Base-by-base conservation (phyloP, 2,888 invertebrate genomes). In the Leptinotarsa rubiginosa region DNA sequence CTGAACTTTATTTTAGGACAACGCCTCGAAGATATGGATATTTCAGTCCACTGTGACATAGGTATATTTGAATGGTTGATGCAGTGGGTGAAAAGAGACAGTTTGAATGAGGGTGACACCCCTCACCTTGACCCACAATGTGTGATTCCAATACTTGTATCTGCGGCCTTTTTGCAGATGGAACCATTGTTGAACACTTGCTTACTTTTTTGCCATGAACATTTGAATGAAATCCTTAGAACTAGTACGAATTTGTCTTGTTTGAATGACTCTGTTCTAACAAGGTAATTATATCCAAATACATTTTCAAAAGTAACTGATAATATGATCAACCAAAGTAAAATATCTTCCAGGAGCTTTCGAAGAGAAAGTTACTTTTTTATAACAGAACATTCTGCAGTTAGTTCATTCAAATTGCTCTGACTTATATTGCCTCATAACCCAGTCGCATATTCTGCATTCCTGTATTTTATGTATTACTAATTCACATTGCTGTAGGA, bases 41-140 rank as follows among this genome's bases (percentile, higher is more conserved):
- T 98, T 80, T 97, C 97, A 0, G 98, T 98, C 0, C 98, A 98
- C 86, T 98, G 98, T 86, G 98, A 98, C 88, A 94, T 98, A 73
- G 92, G 95, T 86, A 97, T 98, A 77, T 98, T 98, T 87, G 97
- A 97, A 83, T 98, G 97, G 97, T 89, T 98, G 70, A 97, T 98
- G 95, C 92, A 93, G 79, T 98, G 97, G 96, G 95, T 97, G n/a
- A 96, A 97, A 87, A 91, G 92, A 47, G 94, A 94, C 81, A 88
- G 90, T 0, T 89, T 91, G 2, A 88, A 91, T 75, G 91, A 92
- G 74, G 92, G 91, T 0, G 92, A 92, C 79, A 92, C 92, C 90
- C 95, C 95, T 0, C 87, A 89, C 59, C 87, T 95, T 62, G 96
- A 97, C 85, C 90, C 95, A 0, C 92, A 91, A 83, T 97, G 96